phyloP scores from a whole-genome alignment of 2,797 vertebrate species.

The Spea hammondii region DNA sequence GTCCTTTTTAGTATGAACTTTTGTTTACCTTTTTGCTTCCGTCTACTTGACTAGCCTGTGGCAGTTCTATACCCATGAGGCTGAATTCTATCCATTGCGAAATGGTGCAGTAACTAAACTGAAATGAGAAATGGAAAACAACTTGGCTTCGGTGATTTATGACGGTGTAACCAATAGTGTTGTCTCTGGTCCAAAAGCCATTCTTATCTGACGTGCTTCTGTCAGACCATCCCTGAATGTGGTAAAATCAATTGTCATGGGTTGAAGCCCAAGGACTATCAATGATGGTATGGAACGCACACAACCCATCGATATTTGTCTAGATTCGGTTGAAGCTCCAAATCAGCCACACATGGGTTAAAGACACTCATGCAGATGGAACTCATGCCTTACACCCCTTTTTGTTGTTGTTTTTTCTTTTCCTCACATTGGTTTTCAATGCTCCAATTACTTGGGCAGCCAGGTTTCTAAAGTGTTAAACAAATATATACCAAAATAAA shows the following conservation, averaged over 20 bases:
- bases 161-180: conserved; percentile 20
- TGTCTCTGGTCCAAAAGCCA: neutral
- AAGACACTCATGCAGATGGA: neutral
- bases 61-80: conserved; percentile 51
- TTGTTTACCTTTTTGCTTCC: conserved; percentile 49
- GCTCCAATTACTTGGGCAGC: too few relatives aligned
- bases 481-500: too few relatives aligned
- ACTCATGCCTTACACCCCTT: neutral
- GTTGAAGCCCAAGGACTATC: conserved; percentile 21
- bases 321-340: neutral
- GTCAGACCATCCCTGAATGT: conserved; percentile 20
- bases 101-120: conserved; percentile 43
- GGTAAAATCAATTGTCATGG: conserved; percentile 43
- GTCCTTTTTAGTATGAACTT: conserved; percentile 40
- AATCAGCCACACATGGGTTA: conserved; percentile 8
- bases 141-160: conserved; percentile 30
- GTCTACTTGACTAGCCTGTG: conserved; percentile 52
- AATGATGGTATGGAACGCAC: conserved; percentile 9
- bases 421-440: too few relatives aligned
- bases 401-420: too few relatives aligned
- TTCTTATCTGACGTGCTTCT: conserved; percentile 18
- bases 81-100: conserved; percentile 46
- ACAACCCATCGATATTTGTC: too few relatives aligned
- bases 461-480: too few relatives aligned
- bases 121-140: conserved; percentile 44